Evolutionary conservation across 2,888 invertebrate species (phyloP), one percentile per base, ranked within the genome.

Genomic region (Noctua comes): DNA sequence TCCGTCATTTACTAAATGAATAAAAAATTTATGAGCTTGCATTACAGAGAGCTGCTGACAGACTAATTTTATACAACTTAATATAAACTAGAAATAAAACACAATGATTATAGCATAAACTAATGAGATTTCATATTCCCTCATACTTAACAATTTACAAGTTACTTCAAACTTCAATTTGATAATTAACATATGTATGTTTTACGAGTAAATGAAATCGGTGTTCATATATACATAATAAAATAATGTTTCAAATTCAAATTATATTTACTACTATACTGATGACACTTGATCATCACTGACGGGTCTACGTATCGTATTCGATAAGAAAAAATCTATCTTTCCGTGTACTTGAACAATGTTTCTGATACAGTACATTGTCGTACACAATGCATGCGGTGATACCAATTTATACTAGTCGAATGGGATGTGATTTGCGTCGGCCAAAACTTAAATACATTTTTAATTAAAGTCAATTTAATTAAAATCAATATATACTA

Each of bases 11-110:
- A 80, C 68, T 88, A 88, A 84, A 64, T 80, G 86, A 86, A 87
- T 80, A 72, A 86, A 88, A 88, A 84, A 90, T 91, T 90, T 85
- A 93, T 88, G 90, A 92, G 90, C 91, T 94, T 92, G 92, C 90
- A 91, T 93, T 92, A 92, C 88, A 95, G 94, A 96, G 96, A 96
- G 95, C 94, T 91, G 91, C 94, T 91, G 92, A 92, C 89, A 88
- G 93, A 92, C 93, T 94, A 95, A 95, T 93, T 96, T 95, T 96
- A 93, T 95, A 96, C 95, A 96, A 95, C 95, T 95, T 94, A 95
- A 93, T 91, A 94, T 93, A 93, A 94, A 94, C 92, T 93, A 93
- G 86, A 92, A 90, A 79, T 89, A 88, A 91, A 92, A 92, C 90
- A 92, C 91, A 91, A 87, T 92, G 91, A 86, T 90, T 91, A 94